Evolutionary conservation across 2,888 invertebrate genomes (phyloP), one percentile per base, ranked within the genome.

Genomic region (Epistrophella euchroma): DNA sequence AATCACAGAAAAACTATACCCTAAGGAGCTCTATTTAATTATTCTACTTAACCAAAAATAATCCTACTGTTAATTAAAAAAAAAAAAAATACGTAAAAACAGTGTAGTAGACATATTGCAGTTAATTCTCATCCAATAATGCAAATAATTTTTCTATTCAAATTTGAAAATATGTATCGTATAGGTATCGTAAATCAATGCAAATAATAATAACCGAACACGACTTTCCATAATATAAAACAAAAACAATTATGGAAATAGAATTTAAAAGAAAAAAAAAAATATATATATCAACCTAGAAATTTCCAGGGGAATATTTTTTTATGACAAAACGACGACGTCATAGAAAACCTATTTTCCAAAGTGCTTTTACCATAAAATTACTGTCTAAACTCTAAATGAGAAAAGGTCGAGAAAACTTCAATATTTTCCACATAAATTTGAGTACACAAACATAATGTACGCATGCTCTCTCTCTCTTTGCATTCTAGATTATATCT

Each of bases 281-380:
- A 52, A 19, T 17, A 50, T 52, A n/a, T n/a, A n/a, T 15, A 4
- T 64, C 68, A 58, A 71, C 62, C 72, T 76, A 76, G 68, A 85
- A 40, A 37, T 85, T 85, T 72, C 66, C 81, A 35, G 47, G 74
- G 37, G 71, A 80, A 76, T 47, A 66, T 50, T 66, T 73, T 55
- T 71, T 15, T 71, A 78, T 71, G 70, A 64, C 77, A 68, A 82
- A 86, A 78, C 74, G 74, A 74, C 70, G 71, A 86, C 86, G 86
- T 86, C 86, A 86, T 74, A 82, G 77, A 78, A 82, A 86, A 71
- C 73, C 74, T 56, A 71, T 78, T 73, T 85, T 78, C 68, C 64
- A 82, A 86, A 82, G 62, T 78, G 55, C 11, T 60, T 76, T 64
- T 71, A 40, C 68, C 28, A 71, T 32, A 76, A 68, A 70, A 43